Evolutionary conservation across 2,113 vertebrate species (phyloP).

Genomic region (Coptodon rendalli): DNA sequence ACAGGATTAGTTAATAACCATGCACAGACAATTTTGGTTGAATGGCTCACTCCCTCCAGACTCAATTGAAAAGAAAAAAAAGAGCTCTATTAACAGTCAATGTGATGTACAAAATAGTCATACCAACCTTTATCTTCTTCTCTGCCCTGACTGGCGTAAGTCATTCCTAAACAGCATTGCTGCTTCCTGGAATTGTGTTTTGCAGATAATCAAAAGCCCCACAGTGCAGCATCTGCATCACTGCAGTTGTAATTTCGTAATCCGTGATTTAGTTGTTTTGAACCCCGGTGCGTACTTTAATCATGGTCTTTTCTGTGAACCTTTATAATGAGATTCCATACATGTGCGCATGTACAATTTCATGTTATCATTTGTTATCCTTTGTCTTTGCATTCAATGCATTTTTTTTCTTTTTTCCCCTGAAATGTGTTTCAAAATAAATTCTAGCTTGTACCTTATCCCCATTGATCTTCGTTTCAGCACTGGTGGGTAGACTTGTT

Average conservation of each 20-base stretch:
- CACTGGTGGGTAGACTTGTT: slow-evolving; percentile 11
- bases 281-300: background rate
- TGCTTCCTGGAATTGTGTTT: background rate
- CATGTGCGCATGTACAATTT: background rate
- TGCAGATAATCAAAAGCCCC: background rate
- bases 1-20: slow-evolving; percentile 17
- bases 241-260: background rate
- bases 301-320: background rate
- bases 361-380: background rate
- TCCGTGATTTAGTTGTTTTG: background rate
- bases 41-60: background rate
- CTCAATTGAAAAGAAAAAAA: background rate
- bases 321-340: background rate
- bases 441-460: background rate
- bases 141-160: background rate
- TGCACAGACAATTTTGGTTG: background rate
- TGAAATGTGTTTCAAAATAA: background rate
- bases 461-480: slow-evolving; percentile 21
- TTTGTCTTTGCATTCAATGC: background rate
- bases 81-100: background rate
- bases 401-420: background rate
- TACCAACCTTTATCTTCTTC: background rate
- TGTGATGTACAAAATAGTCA: background rate
- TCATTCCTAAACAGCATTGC: background rate
- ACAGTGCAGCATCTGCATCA: background rate